A percentile compares a stretch with the other conserved stretches of the same genome.
phyloP scores from a whole-genome alignment of 2,797 vertebrate species.

The Mastacembelus armatus region DNA sequence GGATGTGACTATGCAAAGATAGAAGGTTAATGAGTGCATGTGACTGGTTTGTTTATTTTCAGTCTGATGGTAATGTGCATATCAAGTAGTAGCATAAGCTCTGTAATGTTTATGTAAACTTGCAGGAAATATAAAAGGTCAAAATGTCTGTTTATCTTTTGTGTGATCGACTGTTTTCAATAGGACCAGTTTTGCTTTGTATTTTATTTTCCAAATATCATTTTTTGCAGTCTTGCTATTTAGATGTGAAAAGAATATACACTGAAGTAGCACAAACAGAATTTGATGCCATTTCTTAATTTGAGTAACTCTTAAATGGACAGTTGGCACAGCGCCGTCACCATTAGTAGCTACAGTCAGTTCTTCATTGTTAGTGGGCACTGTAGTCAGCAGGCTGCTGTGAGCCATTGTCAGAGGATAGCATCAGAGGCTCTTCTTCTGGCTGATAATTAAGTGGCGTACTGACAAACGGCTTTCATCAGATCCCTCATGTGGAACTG shows the following conservation, averaged over 20 bases:
- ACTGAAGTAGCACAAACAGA: constrained; percentile 40
- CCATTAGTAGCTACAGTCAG: constrained; percentile 71
- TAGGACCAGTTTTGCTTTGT: constrained; percentile 31
- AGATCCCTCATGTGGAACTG: constrained; percentile 87
- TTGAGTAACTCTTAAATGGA: constrained; percentile 73
- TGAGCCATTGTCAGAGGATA: constrained; percentile 80
- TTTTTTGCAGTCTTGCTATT: constrained; percentile 28
- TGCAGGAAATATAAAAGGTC: constrained; percentile 67
- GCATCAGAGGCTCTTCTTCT: constrained; percentile 81
- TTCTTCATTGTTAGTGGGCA: constrained; percentile 77
- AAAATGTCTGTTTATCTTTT: constrained; percentile 48
- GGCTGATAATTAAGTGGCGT: constrained; percentile 86
- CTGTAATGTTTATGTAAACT: constrained; percentile 57
- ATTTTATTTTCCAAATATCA: constrained; percentile 42
- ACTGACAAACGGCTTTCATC: constrained; percentile 87
- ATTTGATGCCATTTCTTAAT: constrained; percentile 58
- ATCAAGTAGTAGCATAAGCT: constrained; percentile 47
- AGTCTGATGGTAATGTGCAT: constrained; percentile 46
- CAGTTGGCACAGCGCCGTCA: constrained; percentile 70
- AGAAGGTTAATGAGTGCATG: constrained; percentile 43
- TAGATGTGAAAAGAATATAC: constrained; percentile 18
- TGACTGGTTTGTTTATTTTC: constrained; percentile 40
- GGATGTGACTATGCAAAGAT: constrained; percentile 25
- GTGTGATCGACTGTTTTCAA: constrained; percentile 43
- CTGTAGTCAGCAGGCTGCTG: constrained; percentile 76